phyloP scores from a whole-genome alignment of 37 sponge, comb jelly and placozoan species.

The Eunapius fragilis region DNA sequence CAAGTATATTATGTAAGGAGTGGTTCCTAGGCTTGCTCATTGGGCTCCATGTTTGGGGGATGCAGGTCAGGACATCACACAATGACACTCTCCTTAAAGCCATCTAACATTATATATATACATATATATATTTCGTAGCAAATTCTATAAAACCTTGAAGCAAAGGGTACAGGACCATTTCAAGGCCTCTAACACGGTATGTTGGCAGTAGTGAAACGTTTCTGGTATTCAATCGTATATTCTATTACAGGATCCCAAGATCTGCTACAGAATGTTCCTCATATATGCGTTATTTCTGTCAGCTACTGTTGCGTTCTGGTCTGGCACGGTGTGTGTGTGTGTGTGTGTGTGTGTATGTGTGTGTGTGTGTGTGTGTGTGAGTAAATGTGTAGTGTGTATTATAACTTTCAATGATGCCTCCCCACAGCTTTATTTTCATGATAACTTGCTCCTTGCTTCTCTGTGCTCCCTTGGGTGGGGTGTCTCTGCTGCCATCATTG shows the following conservation, averaged over 20 bases:
- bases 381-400: too few species aligned
- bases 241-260: slow-evolving; percentile 76
- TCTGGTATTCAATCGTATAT: too few species aligned
- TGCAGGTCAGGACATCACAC: too few species aligned
- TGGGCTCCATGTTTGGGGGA: too few species aligned
- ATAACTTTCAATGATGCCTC: not conserved
- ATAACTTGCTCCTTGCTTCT: slow-evolving; percentile 48
- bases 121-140: slow-evolving; percentile 46
- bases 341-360: too few species aligned
- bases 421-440: slow-evolving; percentile 58
- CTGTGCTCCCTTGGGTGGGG: slow-evolving; percentile 57
- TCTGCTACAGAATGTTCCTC: slow-evolving; percentile 87
- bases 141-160: slow-evolving; percentile 78
- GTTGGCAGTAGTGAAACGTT: too few species aligned
- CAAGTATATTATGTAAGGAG: too few species aligned
- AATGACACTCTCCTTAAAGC: too few species aligned
- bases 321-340: not conserved
- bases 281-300: slow-evolving; percentile 70
- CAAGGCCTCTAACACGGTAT: slow-evolving; percentile 88
- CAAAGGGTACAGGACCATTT: slow-evolving; percentile 81
- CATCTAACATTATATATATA: too few species aligned
- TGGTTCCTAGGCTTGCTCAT: too few species aligned
- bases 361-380: too few species aligned
- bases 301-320: slow-evolving; percentile 34
- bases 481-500: slow-evolving; percentile 71